A percentile compares a stretch with the other conserved stretches of the same genome.
Conservation (phyloP, 2,113 vertebrate genomes). For the Ascaphus truei region DNA sequence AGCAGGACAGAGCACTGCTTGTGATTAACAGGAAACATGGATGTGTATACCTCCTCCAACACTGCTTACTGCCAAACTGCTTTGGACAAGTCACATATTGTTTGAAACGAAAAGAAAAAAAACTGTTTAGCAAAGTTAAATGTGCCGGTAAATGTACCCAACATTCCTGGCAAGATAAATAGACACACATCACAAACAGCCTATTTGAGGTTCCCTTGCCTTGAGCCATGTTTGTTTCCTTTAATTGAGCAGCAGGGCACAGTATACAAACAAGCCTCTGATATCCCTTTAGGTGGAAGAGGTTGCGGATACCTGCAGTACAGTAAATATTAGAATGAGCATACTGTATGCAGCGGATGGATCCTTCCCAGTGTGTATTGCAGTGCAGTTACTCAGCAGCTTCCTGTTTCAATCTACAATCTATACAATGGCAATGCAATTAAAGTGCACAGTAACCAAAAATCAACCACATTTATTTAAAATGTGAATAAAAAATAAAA, state of each 20-base stretch:
- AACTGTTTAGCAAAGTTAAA: constrained; percentile 1
- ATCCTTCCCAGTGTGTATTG: no score
- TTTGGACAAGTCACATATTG: not conserved
- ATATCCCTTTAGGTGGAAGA: no score
- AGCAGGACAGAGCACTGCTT: not conserved
- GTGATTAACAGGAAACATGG: not conserved
- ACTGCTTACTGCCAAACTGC: not conserved
- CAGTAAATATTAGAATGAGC: no score
- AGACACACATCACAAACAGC: not conserved
- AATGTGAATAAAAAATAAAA: no score
- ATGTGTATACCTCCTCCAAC: not conserved
- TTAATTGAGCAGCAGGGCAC: not conserved
- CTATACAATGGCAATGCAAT: no score
- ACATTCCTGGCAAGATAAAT: not conserved
- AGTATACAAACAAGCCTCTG: not conserved
- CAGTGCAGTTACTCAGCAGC: no score
- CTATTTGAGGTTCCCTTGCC: not conserved
- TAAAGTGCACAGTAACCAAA: no score
- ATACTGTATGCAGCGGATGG: no score
- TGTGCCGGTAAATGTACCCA: not conserved
- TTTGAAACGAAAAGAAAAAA: not conserved
- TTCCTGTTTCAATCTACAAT: no score
- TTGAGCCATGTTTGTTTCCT: not conserved
- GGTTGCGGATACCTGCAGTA: no score
- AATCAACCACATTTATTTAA: no score